A percentile compares a stretch with the other conserved stretches of the same genome.
Evolutionary conservation across 35 echinoderm and acorn worm species (phyloP).

Genomic region (Diadema setosum): DNA sequence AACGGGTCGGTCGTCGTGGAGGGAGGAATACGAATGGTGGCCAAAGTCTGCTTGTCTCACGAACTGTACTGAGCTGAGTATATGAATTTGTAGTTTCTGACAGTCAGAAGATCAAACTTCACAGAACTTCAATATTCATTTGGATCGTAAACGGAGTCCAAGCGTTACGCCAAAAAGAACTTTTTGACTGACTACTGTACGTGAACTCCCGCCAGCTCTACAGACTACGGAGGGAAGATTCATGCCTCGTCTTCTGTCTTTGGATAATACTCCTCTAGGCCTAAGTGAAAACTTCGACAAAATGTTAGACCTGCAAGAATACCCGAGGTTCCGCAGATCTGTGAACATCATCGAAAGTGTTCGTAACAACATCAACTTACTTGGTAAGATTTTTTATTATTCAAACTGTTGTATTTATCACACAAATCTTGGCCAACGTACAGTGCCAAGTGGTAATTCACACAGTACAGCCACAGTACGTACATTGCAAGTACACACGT

Average conservation of each 20-base stretch:
- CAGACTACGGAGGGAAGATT: background rate
- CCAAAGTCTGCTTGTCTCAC: too few relatives aligned
- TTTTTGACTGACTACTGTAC: background rate
- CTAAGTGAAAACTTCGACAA: background rate
- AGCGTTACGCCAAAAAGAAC: background rate
- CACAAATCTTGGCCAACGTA: too few relatives aligned
- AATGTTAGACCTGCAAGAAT: slow-evolving; percentile 15
- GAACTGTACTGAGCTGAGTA: too few relatives aligned
- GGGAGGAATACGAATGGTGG: too few relatives aligned
- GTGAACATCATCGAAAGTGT: slow-evolving; percentile 30
- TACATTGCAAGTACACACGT: too few relatives aligned
- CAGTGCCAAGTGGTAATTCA: too few relatives aligned
- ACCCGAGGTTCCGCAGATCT: background rate
- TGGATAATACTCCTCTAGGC: background rate
- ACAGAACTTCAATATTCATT: too few relatives aligned
- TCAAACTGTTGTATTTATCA: background rate
- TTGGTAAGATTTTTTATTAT: slow-evolving; percentile 23
- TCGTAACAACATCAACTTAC: background rate
- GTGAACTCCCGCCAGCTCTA: background rate
- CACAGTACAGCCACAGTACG: too few relatives aligned
- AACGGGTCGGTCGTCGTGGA: background rate
- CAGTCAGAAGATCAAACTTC: too few relatives aligned
- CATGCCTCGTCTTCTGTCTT: background rate
- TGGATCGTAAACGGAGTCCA: background rate
- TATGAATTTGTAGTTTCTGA: too few relatives aligned